phyloP scores from a whole-genome alignment of 2,113 vertebrate species.

The Harpagus bidentatus region DNA sequence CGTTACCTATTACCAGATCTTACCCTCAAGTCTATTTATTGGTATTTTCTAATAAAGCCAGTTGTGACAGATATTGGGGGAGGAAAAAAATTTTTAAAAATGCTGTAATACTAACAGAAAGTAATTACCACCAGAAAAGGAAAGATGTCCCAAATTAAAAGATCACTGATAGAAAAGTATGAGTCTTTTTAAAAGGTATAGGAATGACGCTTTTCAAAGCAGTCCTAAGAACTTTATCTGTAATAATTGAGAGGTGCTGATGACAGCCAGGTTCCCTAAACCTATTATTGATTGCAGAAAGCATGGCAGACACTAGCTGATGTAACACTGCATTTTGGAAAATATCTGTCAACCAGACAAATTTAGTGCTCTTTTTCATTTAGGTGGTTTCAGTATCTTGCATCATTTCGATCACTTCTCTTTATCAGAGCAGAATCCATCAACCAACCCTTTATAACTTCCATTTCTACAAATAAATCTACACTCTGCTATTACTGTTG shows the following conservation, averaged over 20 bases:
- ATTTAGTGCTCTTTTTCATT: background rate
- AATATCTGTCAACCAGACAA: background rate
- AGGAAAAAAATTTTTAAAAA: background rate
- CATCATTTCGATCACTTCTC: background rate
- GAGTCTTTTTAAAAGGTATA: accelerated
- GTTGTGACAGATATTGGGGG: too few relatives aligned
- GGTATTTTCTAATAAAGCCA: background rate
- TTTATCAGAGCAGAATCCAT: background rate
- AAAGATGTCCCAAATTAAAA: background rate
- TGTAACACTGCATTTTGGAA: background rate
- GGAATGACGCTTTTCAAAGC: accelerated
- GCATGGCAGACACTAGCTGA: background rate
- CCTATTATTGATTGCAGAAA: accelerated
- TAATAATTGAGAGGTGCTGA: background rate
- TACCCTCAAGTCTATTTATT: background rate
- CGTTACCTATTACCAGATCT: background rate
- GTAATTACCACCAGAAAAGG: background rate
- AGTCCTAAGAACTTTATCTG: background rate
- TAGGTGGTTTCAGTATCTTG: background rate
- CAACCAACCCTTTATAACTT: background rate
- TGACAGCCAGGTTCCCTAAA: background rate
- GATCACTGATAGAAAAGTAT: background rate
- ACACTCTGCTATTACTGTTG: background rate
- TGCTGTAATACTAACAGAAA: background rate
- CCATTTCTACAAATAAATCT: background rate